Evolutionary conservation across 2,797 vertebrate species (phyloP).

Genomic region (Enteromius trimaculatus): DNA sequence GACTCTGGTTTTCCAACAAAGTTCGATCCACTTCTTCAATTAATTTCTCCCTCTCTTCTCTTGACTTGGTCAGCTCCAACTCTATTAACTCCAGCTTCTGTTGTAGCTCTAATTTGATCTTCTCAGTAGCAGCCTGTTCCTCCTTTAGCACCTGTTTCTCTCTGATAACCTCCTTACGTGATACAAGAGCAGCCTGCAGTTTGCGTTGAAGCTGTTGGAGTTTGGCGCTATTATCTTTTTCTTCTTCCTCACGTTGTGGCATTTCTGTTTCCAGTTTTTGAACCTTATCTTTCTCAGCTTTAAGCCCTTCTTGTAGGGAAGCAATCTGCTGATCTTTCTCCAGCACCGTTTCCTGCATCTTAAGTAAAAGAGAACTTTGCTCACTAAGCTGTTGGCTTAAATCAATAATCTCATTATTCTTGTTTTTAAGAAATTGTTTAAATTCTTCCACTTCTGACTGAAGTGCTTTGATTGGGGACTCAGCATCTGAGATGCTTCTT

Average conservation of each 20-base stretch:
- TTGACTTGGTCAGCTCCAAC: constrained; percentile 76
- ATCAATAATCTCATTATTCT: constrained; percentile 79
- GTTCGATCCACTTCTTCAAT: constrained; percentile 84
- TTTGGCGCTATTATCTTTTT: constrained; percentile 73
- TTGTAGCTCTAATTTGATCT: constrained; percentile 70
- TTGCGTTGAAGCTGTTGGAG: constrained; percentile 89
- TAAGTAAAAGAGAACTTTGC: constrained; percentile 76
- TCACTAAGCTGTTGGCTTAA: constrained; percentile 83
- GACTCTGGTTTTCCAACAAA: constrained; percentile 86
- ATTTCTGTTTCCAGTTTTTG: constrained; percentile 79
- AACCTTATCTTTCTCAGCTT: constrained; percentile 78
- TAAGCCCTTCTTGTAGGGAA: constrained; percentile 80
- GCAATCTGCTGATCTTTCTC: constrained; percentile 82
- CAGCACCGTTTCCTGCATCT: constrained; percentile 78
- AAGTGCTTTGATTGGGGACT: constrained; percentile 69
- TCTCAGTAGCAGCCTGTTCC: constrained; percentile 75
- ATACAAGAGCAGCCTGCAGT: constrained; percentile 94
- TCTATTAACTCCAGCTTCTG: constrained; percentile 70
- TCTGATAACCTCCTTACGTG: constrained; percentile 91
- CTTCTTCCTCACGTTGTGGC: constrained; percentile 80
- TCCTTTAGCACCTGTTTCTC: constrained; percentile 87
- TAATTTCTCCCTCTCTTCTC: constrained; percentile 82
- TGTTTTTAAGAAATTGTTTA: constrained; percentile 76
- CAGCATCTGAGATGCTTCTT: constrained; percentile 62
- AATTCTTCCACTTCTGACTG: constrained; percentile 82